Evolutionary conservation across 1,140 invertebrate genomes (phyloP).

Genomic region (Steinernema khuongi): DNA sequence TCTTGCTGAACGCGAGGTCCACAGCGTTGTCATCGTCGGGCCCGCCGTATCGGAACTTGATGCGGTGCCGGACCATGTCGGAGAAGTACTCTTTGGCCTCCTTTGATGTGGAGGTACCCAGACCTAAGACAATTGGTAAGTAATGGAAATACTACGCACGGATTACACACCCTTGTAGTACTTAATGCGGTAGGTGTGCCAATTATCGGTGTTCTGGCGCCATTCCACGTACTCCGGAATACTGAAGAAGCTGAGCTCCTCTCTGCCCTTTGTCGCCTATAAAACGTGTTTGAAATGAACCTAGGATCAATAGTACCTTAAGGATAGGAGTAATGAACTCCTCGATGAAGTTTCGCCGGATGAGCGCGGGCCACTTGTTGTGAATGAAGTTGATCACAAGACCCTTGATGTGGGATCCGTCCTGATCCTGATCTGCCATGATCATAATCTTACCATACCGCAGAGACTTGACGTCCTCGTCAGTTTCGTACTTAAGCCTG

Average conservation of each 20-base stretch:
- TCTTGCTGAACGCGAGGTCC: conserved; percentile 90
- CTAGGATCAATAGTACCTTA: conserved; percentile 65
- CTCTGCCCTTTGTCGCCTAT: conserved; percentile 75
- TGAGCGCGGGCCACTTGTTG: conserved; percentile 88
- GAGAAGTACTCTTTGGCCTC: conserved; percentile 98
- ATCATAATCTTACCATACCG: conserved; percentile 97
- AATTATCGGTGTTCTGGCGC: conserved; percentile 79
- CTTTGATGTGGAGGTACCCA: conserved; percentile 95
- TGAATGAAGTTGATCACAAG: conserved; percentile 94
- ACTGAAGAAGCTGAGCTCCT: conserved; percentile 84
- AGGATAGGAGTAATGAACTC: conserved; percentile 99
- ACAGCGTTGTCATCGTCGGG: conserved; percentile 84
- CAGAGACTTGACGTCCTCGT: conserved; percentile 81
- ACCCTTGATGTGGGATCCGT: conserved; percentile 96
- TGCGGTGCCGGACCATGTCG: conserved; percentile 87
- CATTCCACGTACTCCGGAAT: conserved; percentile 97
- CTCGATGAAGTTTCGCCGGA: conserved; percentile 77
- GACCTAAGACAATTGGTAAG: too few species aligned
- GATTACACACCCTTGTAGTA: conserved; percentile 99
- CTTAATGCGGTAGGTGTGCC: conserved; percentile 88
- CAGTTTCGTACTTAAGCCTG: conserved; percentile 84
- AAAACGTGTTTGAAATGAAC: conserved; percentile 20
- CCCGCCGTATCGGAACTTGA: conserved; percentile 80
- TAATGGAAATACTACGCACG: too few species aligned
- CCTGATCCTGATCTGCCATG: conserved; percentile 68